Evolutionary conservation across 2,113 vertebrate genomes (phyloP), one percentile per base, ranked within the genome.

Genomic region (Microcebus griseorufus): DNA sequence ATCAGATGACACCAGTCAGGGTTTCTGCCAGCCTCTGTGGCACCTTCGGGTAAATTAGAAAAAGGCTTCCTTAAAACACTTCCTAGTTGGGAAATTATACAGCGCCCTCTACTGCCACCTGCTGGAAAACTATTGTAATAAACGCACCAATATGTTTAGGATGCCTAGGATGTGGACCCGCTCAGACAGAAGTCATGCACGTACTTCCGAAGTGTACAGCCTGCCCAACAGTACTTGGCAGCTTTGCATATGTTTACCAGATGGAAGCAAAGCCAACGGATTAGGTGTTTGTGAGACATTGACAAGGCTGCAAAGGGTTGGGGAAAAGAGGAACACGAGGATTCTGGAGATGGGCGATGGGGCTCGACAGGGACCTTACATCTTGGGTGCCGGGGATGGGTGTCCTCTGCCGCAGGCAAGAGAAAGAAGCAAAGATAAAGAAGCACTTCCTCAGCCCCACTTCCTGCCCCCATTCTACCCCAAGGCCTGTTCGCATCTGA

Each of bases 61-160:
- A 90, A 88, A 69, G 32, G 13, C 3, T 27, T 51, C n/a, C 42
- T 96, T 55, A 64, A 62, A 55, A 70, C 14, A 14, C 34, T 42
- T 27, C 37, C 18, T 45, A 55, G 82, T 0, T 64, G 64, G 72
- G 34, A 94, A 90, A 82, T 91, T 37, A 70, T 32, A 45, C 17
- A 45, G 73, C 60, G 67, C 51, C 34, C 84, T 82, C 72, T 79
- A 76, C 92, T 93, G 96, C 96, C 97, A 96, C 45, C 97, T 98
- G 93, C 93, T 93, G 97, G 96, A 25, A 37, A 78, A 48, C 45
- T 42, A 0, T 1, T 78, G 72, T n/a, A 88, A 75, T n/a, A 72
- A 69, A 88, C 0, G 72, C 53, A 27, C 14, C 18, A 27, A 22
- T 25, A 32, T 42, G 32, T 32, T n/a, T 67, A 29, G 0, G 60